phyloP scores from a whole-genome alignment of 2,888 invertebrate species.

The Pristionchus arcanus region DNA sequence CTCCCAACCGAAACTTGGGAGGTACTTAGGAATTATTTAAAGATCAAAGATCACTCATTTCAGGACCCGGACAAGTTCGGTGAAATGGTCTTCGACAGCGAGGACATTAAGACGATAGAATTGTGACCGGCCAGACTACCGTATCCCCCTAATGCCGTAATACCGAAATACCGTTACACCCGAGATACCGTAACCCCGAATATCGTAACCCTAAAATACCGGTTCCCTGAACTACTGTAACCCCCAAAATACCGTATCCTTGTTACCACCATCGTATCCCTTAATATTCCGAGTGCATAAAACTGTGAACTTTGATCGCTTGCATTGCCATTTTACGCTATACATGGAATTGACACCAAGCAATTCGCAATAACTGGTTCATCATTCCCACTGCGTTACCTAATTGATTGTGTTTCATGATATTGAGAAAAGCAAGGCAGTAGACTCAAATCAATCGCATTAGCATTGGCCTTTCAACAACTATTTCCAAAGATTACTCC shows the following conservation, averaged over 20 bases:
- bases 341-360: no score
- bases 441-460: no score
- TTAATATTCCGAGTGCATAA: not conserved
- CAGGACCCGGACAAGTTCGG: no score
- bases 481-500: no score
- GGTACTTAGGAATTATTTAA: not conserved
- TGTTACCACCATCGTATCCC: not conserved
- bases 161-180: not conserved
- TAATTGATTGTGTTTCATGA: no score
- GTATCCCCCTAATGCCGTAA: no score
- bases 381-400: no score
- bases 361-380: no score
- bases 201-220: not conserved
- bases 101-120: not conserved
- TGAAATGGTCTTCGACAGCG: not conserved
- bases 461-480: no score
- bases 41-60: not conserved
- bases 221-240: no score
- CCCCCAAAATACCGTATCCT: not conserved
- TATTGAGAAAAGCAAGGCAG: no score
- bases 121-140: not conserved
- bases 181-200: not conserved
- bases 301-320: slow-evolving; percentile 9
- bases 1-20: no score
- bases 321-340: slow-evolving; percentile 92